Percentiles rank a stretch among this genome's conserved stretches.
phyloP scores from a whole-genome alignment of 2,888 invertebrate species.

The Acanthacorydalis orientalis region DNA sequence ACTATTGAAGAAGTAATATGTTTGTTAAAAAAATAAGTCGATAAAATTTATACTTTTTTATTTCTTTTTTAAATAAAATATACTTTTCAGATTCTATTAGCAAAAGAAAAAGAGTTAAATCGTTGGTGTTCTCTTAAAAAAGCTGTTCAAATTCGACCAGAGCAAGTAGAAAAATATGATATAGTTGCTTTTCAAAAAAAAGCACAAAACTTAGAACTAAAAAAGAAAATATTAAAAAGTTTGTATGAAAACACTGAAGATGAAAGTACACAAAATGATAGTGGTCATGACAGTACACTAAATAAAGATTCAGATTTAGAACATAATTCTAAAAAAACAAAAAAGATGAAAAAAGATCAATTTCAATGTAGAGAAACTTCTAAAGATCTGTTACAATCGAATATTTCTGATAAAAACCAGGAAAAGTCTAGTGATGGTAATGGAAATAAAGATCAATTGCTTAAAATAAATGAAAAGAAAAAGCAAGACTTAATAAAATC shows the following conservation, averaged over 20 bases:
- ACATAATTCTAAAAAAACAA: conserved; percentile 8
- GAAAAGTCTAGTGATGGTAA: conserved; percentile 14
- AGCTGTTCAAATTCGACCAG: conserved; percentile 59
- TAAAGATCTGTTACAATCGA: conserved; percentile 8
- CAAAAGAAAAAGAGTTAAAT: conserved; percentile 87
- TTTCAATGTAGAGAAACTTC: conserved; percentile 5
- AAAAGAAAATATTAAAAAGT: conserved; percentile 63
- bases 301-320: conserved; percentile 8
- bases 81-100: conserved; percentile 60
- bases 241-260: conserved; percentile 34
- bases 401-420: neutral
- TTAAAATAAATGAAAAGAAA: conserved; percentile 17
- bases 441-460: conserved; percentile 5
- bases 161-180: conserved; percentile 65
- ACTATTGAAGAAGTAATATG: conserved; percentile 66
- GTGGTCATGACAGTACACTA: conserved; percentile 15
- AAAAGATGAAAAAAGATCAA: conserved; percentile 5
- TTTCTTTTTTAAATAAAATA: conserved; percentile 2
- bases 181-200: conserved; percentile 57
- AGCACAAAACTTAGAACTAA: conserved; percentile 52
- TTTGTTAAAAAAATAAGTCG: neutral
- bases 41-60: neutral
- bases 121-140: conserved; percentile 89
- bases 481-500: neutral
- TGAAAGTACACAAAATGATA: conserved; percentile 11